phyloP scores from a whole-genome alignment of 2,113 vertebrate genomes.

The Aptenodytes patagonicus region DNA sequence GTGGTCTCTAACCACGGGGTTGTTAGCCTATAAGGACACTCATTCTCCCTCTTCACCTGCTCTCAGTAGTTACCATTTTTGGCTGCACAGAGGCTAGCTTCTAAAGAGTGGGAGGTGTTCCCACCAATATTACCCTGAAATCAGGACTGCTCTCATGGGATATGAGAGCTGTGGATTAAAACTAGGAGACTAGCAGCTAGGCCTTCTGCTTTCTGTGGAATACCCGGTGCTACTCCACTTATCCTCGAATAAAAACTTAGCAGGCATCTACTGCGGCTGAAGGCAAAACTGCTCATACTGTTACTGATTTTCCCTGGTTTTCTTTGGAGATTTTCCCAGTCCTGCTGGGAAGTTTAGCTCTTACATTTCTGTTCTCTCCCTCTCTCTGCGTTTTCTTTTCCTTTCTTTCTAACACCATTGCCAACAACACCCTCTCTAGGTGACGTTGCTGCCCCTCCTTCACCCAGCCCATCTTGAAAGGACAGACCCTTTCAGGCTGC shows the following conservation, averaged over 20 bases:
- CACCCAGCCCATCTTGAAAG: not conserved
- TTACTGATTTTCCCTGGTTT: not conserved
- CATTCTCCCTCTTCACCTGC: not conserved
- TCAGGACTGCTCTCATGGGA: not conserved
- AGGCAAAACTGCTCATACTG: not conserved
- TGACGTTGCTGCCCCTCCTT: not conserved
- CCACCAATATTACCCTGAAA: not conserved
- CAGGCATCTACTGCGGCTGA: not conserved
- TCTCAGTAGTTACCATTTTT: not conserved
- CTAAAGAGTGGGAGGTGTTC: not conserved
- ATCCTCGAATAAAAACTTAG: not conserved
- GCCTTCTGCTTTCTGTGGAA: not conserved
- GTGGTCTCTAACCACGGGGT: not conserved
- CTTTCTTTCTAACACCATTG: not conserved
- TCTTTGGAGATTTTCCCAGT: not conserved
- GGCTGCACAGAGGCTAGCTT: fast-evolving
- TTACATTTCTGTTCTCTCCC: not conserved
- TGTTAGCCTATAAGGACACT: not conserved
- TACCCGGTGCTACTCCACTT: fast-evolving
- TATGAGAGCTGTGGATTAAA: not conserved
- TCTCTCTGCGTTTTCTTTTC: not conserved
- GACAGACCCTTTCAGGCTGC: not conserved
- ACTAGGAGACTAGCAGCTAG: not conserved
- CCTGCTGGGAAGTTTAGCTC: not conserved
- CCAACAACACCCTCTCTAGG: not conserved